A percentile compares a stretch with the other conserved stretches of the same genome.
phyloP scores from a whole-genome alignment of 2,888 invertebrate genomes.

The Ormia ochracea region DNA sequence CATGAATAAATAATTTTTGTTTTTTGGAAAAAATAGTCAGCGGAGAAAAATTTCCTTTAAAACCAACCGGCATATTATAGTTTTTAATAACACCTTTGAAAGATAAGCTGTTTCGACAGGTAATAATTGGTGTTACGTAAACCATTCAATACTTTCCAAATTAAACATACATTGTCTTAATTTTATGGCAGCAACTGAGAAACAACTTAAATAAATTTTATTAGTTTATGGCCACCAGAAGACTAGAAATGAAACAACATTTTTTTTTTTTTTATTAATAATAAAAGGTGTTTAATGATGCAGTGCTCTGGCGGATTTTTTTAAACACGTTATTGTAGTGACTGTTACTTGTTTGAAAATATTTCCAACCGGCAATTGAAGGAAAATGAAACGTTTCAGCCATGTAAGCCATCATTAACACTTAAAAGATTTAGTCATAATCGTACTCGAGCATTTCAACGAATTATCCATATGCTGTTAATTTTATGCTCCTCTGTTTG shows the following conservation, averaged over 20 bases:
- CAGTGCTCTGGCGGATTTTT: neutral
- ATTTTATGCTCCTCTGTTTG: neutral
- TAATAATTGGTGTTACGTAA: neutral
- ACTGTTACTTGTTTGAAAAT: neutral
- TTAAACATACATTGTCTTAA: neutral
- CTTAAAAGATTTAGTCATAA: neutral
- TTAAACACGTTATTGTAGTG: neutral
- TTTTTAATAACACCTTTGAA: neutral
- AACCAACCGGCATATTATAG: neutral
- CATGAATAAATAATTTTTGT: too few relatives aligned
- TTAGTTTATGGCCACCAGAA: constrained; percentile 31
- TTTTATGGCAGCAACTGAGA: constrained; percentile 28
- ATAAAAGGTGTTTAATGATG: constrained; percentile 5
- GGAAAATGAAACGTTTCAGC: constrained; percentile 10
- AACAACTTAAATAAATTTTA: constrained; percentile 24
- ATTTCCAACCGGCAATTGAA: constrained; percentile 22
- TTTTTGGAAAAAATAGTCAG: too few relatives aligned
- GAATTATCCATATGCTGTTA: neutral
- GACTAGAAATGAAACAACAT: constrained; percentile 25
- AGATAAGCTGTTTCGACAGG: neutral
- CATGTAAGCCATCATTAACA: constrained; percentile 37
- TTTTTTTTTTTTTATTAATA: neutral
- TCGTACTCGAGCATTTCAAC: neutral
- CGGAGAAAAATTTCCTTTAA: too few relatives aligned
- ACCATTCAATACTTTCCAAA: constrained; percentile 11